Base-by-base conservation (phyloP, 2,888 invertebrate genomes). In the Strigamia transsilvanica region DNA sequence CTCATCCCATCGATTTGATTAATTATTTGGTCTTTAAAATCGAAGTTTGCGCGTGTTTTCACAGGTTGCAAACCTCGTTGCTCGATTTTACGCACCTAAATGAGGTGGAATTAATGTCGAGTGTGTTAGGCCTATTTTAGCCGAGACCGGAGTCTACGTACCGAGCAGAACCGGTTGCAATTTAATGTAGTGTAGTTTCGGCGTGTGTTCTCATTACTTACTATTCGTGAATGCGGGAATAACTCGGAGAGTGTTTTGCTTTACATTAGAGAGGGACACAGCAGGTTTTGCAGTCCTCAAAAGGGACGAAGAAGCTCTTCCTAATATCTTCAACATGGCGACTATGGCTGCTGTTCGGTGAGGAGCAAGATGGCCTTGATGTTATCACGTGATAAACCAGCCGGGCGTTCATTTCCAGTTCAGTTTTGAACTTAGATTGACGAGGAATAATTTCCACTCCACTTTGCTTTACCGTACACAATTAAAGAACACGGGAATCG, bases 301-400 rank as follows among this genome's bases (percentile, higher is more conserved):
- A 86, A 90, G 89, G 85, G 90, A 90, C 84, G 89, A 87, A 88
- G 90, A 90, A 86, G 90, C 90, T 88, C 90, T 89, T 86, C 90
- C 88, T 84, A 90, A 89, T 86, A 90, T 90, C 86, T 90, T 91
- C 89, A 91, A 90, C 90, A 91, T 91, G 90, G 89, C 90, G 87
- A 87, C 87, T 87, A 87, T 23, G 61, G 23, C 18, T 61, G 23
- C 18, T 61, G 61, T 3, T 78, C 23, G 2, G 32, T n/a, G 34
- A 38, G 23, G 34, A 78, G 78, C 78, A 78, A 9, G 5, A 13
- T 9, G 38, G 21, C 78, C 78, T 32, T 61, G 61, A 7, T 34
- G 34, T 34, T 5, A 7, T 34, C 34, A 34, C 34, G 34, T 34
- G 34, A 34, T 7, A n/a, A n/a, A n/a, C n/a, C n/a, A n/a, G n/a